Evolutionary conservation across 2,113 vertebrate species (phyloP).

Genomic region (Vulpes ferrilata): DNA sequence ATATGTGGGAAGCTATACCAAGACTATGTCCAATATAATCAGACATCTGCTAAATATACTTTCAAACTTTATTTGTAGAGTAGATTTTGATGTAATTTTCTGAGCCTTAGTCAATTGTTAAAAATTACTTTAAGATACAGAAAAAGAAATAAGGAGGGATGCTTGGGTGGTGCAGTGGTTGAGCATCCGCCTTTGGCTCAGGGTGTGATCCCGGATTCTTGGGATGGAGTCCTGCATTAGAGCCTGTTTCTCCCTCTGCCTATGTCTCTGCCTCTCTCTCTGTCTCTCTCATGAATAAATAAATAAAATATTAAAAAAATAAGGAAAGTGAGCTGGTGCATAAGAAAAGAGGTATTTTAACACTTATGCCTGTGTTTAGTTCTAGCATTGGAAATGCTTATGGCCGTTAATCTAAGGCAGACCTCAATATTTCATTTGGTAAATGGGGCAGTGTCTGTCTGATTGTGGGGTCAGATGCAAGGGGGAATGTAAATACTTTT

Average conservation of each 20-base stretch:
- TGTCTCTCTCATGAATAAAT: too few species aligned
- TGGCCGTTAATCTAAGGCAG: slow-evolving; percentile 23
- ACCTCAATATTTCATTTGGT: slow-evolving; percentile 52
- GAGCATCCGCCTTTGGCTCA: too few species aligned
- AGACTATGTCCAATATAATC: slow-evolving; percentile 52
- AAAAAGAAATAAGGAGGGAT: slow-evolving; percentile 37
- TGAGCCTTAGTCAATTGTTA: slow-evolving; percentile 57
- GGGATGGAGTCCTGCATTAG: too few species aligned
- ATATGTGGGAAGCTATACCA: slow-evolving; percentile 51
- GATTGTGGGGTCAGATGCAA: slow-evolving; percentile 46
- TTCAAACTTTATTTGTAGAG: slow-evolving; percentile 58
- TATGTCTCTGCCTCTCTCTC: too few species aligned
- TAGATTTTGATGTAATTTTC: slow-evolving; percentile 47
- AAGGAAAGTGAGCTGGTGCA: background rate
- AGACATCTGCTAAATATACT: slow-evolving; percentile 65
- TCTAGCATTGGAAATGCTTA: background rate
- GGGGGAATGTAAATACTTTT: slow-evolving; percentile 40
- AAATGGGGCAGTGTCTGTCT: slow-evolving; percentile 14
- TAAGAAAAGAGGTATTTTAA: slow-evolving; percentile 47
- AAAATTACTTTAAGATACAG: slow-evolving; percentile 49
- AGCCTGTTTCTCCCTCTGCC: too few species aligned
- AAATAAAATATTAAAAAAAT: background rate
- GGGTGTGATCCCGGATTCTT: too few species aligned
- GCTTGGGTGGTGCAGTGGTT: too few species aligned
- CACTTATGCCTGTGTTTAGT: background rate